Evolutionary conservation across 2,888 invertebrate genomes (phyloP), one percentile per base, ranked within the genome.

Genomic region (Conomelus anceps): DNA sequence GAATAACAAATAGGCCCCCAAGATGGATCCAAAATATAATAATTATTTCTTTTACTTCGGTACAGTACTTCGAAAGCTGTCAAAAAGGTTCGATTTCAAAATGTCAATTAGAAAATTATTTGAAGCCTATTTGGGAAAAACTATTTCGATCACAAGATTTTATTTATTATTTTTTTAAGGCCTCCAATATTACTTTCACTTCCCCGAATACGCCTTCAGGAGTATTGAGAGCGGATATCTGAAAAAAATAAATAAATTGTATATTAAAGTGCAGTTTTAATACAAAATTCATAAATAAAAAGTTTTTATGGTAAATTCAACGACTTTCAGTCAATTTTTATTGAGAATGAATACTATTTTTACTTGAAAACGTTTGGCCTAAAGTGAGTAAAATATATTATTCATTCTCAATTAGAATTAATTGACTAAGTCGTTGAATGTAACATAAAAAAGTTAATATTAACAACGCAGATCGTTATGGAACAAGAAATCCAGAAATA

Each of bases 181-280:
- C 34, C 34, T 34, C 34, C 34, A 34, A 34, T 34, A 34, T 34
- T 13, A 34, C 34, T 34, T 34, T 9, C 1, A 97, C 97, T 92
- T 97, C 96, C 0, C 92, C 93, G 93, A 98, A 98, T 92, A 98
- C 97, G 11, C 94, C 95, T 89, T 98, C 97, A 0, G 96, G 95
- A 0, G 94, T 92, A 89, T 96, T 95, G 93, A 98, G 97, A 0
- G 98, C 98, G 92, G 96, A 95, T 92, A 98, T 96, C 97, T 98
- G 93, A 0, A 94, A 94, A 89, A 90, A 92, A 91, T 92, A 0
- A 17, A 89, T 88, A 26, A 7, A 13, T 22, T 41, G 13, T 84
- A 22, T 13, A 24, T 87, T 0, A 41, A 63, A 23, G 22, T 89
- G 29, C 41, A 34, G 1, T 63, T 88, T 41, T 85, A 88, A n/a